phyloP scores from a whole-genome alignment of 2,113 vertebrate species.

The Eretmochelys imbricata region DNA sequence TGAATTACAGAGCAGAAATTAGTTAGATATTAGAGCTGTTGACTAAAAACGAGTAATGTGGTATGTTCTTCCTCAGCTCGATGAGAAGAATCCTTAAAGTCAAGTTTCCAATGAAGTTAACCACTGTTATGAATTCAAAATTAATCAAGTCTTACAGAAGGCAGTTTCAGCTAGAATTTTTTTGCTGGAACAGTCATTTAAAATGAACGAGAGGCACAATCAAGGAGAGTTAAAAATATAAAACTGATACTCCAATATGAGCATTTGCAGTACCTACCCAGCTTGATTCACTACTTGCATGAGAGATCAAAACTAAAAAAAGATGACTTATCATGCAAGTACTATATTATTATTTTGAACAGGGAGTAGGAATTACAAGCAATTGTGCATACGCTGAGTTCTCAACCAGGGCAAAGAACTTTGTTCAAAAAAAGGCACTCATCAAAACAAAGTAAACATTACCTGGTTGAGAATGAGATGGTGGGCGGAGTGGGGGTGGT shows the following conservation, averaged over 20 bases:
- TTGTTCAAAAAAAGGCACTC: not conserved
- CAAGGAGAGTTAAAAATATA: not conserved
- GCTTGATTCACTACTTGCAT: not conserved
- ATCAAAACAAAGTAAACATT: slow-evolving; percentile 25
- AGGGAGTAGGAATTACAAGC: not conserved
- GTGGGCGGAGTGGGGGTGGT: not conserved
- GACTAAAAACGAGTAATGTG: not conserved
- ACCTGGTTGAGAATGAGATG: not conserved
- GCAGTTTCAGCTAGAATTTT: not conserved
- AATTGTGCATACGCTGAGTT: not conserved
- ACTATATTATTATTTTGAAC: not conserved
- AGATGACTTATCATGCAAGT: not conserved
- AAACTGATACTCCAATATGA: not conserved
- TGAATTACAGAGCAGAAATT: not conserved
- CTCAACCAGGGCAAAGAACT: not conserved
- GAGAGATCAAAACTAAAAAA: not conserved
- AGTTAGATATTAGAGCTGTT: not conserved
- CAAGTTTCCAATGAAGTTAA: slow-evolving; percentile 4
- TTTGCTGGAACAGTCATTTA: not conserved
- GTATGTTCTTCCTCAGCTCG: not conserved
- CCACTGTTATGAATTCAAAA: not conserved
- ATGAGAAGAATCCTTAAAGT: not conserved
- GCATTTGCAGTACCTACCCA: not conserved
- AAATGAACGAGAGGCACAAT: not conserved
- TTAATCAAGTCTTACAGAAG: not conserved